phyloP scores from a whole-genome alignment of 2,113 vertebrate genomes.

The Lethenteron reissneri region DNA sequence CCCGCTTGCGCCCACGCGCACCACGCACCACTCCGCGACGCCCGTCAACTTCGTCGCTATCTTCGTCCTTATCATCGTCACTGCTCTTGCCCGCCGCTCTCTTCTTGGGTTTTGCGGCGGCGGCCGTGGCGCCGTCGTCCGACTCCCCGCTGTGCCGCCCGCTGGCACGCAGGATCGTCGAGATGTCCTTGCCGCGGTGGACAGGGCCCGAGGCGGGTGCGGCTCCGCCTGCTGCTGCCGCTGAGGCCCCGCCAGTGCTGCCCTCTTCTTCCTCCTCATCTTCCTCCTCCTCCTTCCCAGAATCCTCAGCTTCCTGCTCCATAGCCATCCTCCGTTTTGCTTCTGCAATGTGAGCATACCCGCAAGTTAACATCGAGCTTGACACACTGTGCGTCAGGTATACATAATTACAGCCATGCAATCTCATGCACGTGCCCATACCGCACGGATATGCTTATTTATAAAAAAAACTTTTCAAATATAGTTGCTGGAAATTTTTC shows the following conservation, averaged over 20 bases:
- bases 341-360: no score
- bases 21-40: background rate
- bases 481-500: no score
- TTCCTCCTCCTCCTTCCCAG: background rate
- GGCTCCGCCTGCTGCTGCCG: background rate
- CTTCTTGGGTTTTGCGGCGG: background rate
- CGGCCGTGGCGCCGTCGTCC: background rate
- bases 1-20: background rate
- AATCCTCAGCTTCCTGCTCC: no score
- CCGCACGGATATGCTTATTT: no score
- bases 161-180: slow-evolving; percentile 5
- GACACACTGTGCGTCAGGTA: no score
- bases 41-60: background rate
- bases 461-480: no score
- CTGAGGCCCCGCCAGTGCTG: background rate
- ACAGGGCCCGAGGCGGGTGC: background rate
- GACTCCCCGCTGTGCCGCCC: background rate
- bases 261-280: slow-evolving; percentile 4
- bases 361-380: no score
- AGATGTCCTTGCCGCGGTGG: slow-evolving; percentile 1
- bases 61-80: background rate
- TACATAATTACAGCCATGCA: no score
- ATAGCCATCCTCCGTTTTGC: no score
- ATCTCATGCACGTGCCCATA: no score
- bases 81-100: background rate